Evolutionary conservation across 2,888 invertebrate species (phyloP).

Genomic region (Leptinotarsa haldemani): DNA sequence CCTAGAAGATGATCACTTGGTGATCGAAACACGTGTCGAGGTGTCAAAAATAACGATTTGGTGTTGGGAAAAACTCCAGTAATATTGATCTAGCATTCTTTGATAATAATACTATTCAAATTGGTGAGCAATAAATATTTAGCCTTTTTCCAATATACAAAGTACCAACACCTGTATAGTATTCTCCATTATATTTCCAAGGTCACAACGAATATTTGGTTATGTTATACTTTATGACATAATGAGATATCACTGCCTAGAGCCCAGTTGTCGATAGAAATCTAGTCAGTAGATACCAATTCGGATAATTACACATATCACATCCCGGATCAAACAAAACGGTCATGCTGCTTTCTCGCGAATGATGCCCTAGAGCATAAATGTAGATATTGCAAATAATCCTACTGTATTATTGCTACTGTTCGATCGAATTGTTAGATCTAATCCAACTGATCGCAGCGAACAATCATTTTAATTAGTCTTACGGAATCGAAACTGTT

Average conservation of each 20-base stretch:
- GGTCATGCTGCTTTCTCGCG: slow-evolving; percentile 28
- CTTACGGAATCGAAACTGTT: slow-evolving; percentile 49
- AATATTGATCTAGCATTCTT: no score
- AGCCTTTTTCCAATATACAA: no score
- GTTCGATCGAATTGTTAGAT: slow-evolving; percentile 41
- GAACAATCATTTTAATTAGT: slow-evolving; percentile 46
- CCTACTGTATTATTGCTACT: slow-evolving; percentile 35
- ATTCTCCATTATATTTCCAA: no score
- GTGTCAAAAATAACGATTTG: no score
- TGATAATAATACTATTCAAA: no score
- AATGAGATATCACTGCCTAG: neutral
- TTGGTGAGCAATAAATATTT: no score
- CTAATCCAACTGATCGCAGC: slow-evolving; percentile 44
- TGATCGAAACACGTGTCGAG: no score
- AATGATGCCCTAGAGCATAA: slow-evolving; percentile 35
- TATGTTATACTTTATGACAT: neutral
- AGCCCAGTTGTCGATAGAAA: neutral
- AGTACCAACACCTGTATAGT: no score
- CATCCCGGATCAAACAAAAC: slow-evolving; percentile 8
- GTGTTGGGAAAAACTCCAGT: no score
- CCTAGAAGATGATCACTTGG: no score
- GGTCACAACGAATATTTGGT: no score
- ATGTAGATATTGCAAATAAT: slow-evolving; percentile 39
- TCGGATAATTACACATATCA: slow-evolving; percentile 7
- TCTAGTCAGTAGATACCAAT: neutral